These are phyloP conservation scores for Danio jaintianensis DNA, from an alignment of 2,797 vertebrate species.

Conservation along the genomic window DNA sequence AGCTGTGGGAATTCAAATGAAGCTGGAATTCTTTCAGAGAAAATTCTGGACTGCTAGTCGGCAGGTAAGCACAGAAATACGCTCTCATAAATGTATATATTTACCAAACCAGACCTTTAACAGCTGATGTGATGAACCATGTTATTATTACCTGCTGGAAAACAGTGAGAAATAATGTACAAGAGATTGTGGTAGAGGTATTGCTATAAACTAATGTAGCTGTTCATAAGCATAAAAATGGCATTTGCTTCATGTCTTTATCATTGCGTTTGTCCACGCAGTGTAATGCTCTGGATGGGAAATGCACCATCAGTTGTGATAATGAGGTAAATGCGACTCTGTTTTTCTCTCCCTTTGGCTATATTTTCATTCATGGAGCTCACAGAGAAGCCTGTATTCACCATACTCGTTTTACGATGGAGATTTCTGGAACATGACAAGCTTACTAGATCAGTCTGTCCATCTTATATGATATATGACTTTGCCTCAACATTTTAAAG, in stretches of 20 bases:
- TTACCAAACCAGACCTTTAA: not conserved
- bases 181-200: not conserved
- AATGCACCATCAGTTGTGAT: constrained; percentile 95
- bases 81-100: not conserved
- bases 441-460: not conserved
- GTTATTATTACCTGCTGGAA: not conserved
- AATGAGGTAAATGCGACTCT: constrained; percentile 83
- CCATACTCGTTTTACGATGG: constrained; percentile 13
- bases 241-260: constrained; percentile 7
- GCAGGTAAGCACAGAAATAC: constrained; percentile 81
- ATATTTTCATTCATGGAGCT: constrained; percentile 7
- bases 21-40: constrained; percentile 97
- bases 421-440: constrained; percentile 2
- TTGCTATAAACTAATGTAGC: not conserved
- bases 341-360: not conserved
- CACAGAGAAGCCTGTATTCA: constrained; percentile 18
- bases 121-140: not conserved
- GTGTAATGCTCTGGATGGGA: constrained; percentile 95
- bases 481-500: not conserved
- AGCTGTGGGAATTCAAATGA: constrained; percentile 99
- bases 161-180: not conserved
- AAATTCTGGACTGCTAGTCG: constrained; percentile 99
- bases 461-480: not conserved
- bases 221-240: not conserved
- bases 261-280: constrained; percentile 61